Evolutionary conservation across 2,797 vertebrate genomes (phyloP), one percentile per base, ranked within the genome.

Genomic region (Lutjanus argentimaculatus): DNA sequence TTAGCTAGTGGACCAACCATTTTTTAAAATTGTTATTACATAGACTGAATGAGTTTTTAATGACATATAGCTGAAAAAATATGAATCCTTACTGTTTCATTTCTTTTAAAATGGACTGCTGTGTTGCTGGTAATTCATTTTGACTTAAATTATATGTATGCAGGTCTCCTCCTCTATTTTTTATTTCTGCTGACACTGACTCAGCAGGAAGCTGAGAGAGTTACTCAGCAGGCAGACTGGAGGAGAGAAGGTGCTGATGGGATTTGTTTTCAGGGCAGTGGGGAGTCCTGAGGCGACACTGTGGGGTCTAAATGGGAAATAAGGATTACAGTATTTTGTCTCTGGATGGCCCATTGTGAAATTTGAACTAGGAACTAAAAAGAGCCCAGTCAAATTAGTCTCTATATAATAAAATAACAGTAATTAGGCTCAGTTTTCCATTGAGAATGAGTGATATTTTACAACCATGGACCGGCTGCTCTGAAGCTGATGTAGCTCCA

Each of bases 241-340:
- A 67, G 73, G 13, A 25, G 52, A 79, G 75, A 71, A 78, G 64
- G 64, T 77, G 72, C 59, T 82, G 75, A 79, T 79, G 75, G 75
- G 68, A 66, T 76, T 30, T 42, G 5, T 84, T 75, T 63, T 56
- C 67, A 53, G 56, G 61, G 63, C 36, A 53, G 74, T 36, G 67
- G 59, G 66, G 56, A 51, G 57, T 59, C n/a, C 46, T 25, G 30
- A 59, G 45, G 79, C 75, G 67, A 9, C 42, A 51, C 64, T 13
- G 21, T 53, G 45, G 11, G 49, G 58, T 59, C 64, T 58, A 59
- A 42, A 58, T 68, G 21, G 40, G n/a, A 25, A 79, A 75, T 36
- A 40, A n/a, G 6, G 17, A 15, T 15, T 15, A 42, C 25, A 25
- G 17, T 49, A 6, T 9, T 2, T 57, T 13, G 17, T 40, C 40